Conservation (phyloP, 2,113 vertebrate genomes). For the Montifringilla adamsi region DNA sequence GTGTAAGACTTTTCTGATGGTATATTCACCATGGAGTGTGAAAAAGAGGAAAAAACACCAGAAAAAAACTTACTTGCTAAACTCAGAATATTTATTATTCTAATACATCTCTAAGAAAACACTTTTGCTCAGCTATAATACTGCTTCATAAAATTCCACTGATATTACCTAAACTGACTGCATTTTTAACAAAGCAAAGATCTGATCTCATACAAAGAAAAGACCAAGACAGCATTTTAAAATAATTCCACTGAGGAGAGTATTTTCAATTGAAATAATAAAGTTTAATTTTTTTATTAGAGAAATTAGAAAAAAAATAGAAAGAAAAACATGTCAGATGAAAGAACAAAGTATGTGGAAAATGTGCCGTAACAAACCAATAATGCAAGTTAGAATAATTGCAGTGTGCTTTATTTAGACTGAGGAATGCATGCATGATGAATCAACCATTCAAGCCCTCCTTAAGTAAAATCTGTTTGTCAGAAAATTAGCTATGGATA, state of each 20-base stretch:
- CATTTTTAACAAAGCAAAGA: not conserved
- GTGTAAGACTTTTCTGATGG: rapidly evolving
- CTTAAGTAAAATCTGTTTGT: not conserved
- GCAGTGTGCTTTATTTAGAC: not conserved
- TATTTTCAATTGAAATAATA: not conserved
- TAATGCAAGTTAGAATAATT: not conserved
- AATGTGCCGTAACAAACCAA: not conserved
- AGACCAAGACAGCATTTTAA: not conserved
- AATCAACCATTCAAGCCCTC: not conserved
- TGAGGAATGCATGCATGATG: not conserved
- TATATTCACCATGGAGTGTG: not conserved
- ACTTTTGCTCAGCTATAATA: not conserved
- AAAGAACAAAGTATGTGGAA: not conserved
- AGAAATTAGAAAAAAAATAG: not conserved
- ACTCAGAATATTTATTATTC: not conserved
- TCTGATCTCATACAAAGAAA: not conserved
- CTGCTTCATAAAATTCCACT: not conserved
- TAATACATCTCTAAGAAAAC: not conserved
- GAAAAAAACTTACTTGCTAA: not conserved
- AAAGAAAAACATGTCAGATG: not conserved
- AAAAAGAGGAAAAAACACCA: not conserved
- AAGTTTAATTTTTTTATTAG: not conserved
- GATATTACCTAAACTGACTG: not conserved
- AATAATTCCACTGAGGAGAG: not conserved
- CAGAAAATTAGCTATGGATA: not conserved